Base-by-base conservation (phyloP, 53 echinoderm and acorn worm genomes). In the Holothuria leucospilota region DNA sequence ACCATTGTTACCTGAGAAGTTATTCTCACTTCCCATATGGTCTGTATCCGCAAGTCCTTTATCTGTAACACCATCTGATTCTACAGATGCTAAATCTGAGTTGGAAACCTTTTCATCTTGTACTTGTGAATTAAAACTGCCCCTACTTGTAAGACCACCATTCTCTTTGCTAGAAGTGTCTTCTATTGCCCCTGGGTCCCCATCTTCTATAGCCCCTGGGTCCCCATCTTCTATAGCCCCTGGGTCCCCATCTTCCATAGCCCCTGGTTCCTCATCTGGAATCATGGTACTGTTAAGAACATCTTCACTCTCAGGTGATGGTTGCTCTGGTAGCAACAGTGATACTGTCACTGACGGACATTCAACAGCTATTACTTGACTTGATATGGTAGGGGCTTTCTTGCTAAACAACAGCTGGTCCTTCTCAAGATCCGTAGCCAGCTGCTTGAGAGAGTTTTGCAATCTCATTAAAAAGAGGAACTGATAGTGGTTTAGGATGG, bases 401-500 rank as follows among this genome's bases (percentile, higher is more conserved):
- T 84, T 60, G 28, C 77, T 73, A 70, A 92, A 95, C 85, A 97
- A 85, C 39, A 83, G 64, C 56, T 97, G 94, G 78, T 97, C 98
- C 14, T 62, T 87, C 58, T 97, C 93, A 26, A 97, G 77, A 30
- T 93, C 91, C 41, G 86, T 51, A 51, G 87, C 39, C 29, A 97
- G 85, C 26, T 42, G 51, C 75, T 94, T 93, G 21, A 97, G 66
- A 25, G 98, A 93, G 68, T 95, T 90, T 69, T 94, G 95, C 25
- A 97, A 90, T 38, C 98, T 87, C 38, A 97, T 93, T 27, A 97
- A 82, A 60, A 97, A 97, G 29, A 97, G 85, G 60, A 96, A 86
- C 90, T 96, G 98, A 63, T 97, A 97, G 84, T 97, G 98, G 84
- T 97, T 93, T 27, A 97, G 49, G 20, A 91, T 86, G 23, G 93